Evolutionary conservation across 2,888 invertebrate species (phyloP).

Genomic region (Agrotis exclamationis): DNA sequence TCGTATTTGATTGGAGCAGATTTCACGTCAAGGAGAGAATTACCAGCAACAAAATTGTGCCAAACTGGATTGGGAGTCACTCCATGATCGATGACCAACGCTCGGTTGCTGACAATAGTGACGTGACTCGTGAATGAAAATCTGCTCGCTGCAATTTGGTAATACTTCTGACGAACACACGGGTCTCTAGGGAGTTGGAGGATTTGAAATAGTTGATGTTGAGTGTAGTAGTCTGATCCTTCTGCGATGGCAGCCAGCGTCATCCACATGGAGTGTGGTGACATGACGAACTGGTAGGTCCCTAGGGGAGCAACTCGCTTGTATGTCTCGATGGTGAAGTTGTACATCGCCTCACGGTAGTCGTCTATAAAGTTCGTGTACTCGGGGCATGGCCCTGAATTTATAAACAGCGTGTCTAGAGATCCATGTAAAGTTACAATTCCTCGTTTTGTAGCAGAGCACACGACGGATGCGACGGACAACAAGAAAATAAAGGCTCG

Average conservation of each 20-base stretch:
- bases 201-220: constrained; percentile 50
- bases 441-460: constrained; percentile 31
- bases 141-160: constrained; percentile 48
- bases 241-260: constrained; percentile 57
- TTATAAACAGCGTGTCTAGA: constrained; percentile 19
- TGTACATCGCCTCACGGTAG: constrained; percentile 42
- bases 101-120: constrained; percentile 28
- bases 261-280: constrained; percentile 56
- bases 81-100: constrained; percentile 48
- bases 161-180: constrained; percentile 50
- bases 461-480: neutral
- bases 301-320: constrained; percentile 36
- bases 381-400: constrained; percentile 32
- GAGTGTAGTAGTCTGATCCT: constrained; percentile 46
- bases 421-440: constrained; percentile 34
- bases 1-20: constrained; percentile 46
- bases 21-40: constrained; percentile 46
- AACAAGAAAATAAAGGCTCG: constrained; percentile 9
- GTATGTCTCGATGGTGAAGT: constrained; percentile 51
- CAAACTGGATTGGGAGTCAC: constrained; percentile 40
- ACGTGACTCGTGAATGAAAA: constrained; percentile 15
- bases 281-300: constrained; percentile 48
- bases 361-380: constrained; percentile 21
- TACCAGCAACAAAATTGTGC: constrained; percentile 29
- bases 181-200: constrained; percentile 45